Evolutionary conservation across 2,797 vertebrate species (phyloP), one percentile per base, ranked within the genome.

Genomic region (Adrianichthys oophorus): DNA sequence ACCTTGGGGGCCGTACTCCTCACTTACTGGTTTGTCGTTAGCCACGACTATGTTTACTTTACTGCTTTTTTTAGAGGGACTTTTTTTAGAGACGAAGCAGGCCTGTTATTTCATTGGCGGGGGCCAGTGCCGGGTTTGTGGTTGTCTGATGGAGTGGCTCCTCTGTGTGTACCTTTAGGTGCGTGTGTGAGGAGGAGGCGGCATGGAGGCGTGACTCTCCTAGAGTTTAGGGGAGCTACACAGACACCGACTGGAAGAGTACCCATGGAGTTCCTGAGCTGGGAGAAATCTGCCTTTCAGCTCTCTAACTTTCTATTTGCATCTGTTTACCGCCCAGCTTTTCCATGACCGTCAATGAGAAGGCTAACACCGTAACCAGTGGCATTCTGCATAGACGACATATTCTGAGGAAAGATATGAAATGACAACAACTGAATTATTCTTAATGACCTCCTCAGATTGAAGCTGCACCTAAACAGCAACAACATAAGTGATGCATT

Each of bases 41-140:
- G 62, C 75, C 53, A 18, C 69, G 63, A 66, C 48, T 65, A 41
- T 87, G 83, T 92, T 92, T 89, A 89, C 81, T 87, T 84, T 88
- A 74, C 78, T 71, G 76, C 83, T 87, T 58, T 49, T 91, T 92
- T 90, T 86, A 89, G 89, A 90, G 59, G 52, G 84, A 88, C 83
- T 56, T 64, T 89, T 89, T 89, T 93, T 92, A 90, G 75, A 89
- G 80, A 66, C 13, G 40, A 66, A 84, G 48, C 75, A 89, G 83
- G 84, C 90, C 91, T 91, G 89, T 91, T 89, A 91, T 92, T 92
- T 90, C 67, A 85, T 72, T 78, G 82, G 76, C 65, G 55, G 75
- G 78, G 83, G 74, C 70, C 37, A 52, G 79, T 78, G 71, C 56
- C 17, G 48, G 74, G 71, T 67, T 78, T 73, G 76, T 63, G 85